A percentile compares a stretch with the other conserved stretches of the same genome.
Evolutionary conservation across 1,140 invertebrate species (phyloP).

Genomic region (Listronotus bonariensis): DNA sequence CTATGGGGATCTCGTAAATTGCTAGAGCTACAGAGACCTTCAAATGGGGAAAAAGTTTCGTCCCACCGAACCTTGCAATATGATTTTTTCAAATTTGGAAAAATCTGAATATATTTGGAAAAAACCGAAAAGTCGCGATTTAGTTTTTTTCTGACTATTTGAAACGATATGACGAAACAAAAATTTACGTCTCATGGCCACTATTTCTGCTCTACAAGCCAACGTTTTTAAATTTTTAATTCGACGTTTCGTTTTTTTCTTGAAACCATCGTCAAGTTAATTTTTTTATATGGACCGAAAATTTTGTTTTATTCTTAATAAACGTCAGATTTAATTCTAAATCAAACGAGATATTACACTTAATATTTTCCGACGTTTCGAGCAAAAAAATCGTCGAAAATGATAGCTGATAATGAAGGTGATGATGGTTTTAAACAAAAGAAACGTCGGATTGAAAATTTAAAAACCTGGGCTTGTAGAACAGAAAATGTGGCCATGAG

Average conservation of each 20-base stretch:
- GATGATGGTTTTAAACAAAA: too few species aligned
- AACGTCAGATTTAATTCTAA: too few species aligned
- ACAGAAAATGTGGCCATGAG: too few species aligned
- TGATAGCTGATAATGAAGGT: too few species aligned
- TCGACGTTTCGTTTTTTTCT: not conserved
- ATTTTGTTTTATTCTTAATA: too few species aligned
- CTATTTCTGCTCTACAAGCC: not conserved
- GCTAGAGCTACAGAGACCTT: constrained; percentile 3
- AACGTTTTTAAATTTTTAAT: too few species aligned
- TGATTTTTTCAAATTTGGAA: not conserved
- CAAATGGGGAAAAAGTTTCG: constrained; percentile 7
- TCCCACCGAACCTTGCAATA: constrained; percentile 1
- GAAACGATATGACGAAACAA: constrained; percentile 4
- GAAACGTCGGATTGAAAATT: too few species aligned
- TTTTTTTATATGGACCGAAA: not conserved
- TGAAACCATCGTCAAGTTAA: not conserved
- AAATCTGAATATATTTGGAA: too few species aligned
- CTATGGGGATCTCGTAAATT: constrained; percentile 5
- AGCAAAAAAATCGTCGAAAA: too few species aligned
- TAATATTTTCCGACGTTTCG: constrained; percentile 5
- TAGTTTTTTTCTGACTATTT: constrained; percentile 3
- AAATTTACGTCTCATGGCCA: constrained; percentile 5
- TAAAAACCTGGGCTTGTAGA: too few species aligned
- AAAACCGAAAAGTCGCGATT: too few species aligned
- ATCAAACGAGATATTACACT: not conserved